Evolutionary conservation across 2,113 vertebrate genomes (phyloP), one percentile per base, ranked within the genome.

Genomic region (Pedionomus torquatus): DNA sequence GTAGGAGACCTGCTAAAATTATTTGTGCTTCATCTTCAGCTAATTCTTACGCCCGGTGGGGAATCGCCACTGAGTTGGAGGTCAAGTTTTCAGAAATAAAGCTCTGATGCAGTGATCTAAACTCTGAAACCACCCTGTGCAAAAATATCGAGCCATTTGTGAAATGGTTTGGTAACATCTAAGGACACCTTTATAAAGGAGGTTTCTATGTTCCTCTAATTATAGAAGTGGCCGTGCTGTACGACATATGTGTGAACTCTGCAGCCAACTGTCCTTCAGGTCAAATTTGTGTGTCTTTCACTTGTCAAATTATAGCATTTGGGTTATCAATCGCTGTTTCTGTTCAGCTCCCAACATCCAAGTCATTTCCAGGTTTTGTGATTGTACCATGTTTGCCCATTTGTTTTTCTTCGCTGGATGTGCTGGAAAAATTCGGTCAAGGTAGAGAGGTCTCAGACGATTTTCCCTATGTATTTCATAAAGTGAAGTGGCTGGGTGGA

Each of bases 71-170:
- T 71, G 79, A 78, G 43, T 89, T 30, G 81, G 88, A 89, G 86
- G 79, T 95, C 88, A 94, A 7, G 9, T 87, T 89, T 94, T 92
- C 80, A 60, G 79, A 92, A 66, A 81, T 64, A 75, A 92, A 77
- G 15, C 57, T 91, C 49, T 83, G 81, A 57, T 71, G 28, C 0
- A 57, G 52, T 25, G 82, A 64, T 68, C 52, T 87, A n/a, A 91
- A 72, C 63, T 81, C 35, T 2, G 4, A 95, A 93, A 55, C 48
- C 24, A 83, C 30, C 10, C 55, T 63, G 33, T 78, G 52, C 55
- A 68, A 41, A 75, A 64, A 16, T 43, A 71, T 84, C 18, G 21
- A 83, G 19, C 37, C 2, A 1, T 88, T 91, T 91, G 60, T 86
- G 58, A 86, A 92, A 93, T 84, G 26, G 48, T 75, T 90, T 92